These are phyloP conservation scores for Oxyteleia sp. DNA, from an alignment of 2,888 invertebrate genomes.

Conservation along the genomic window DNA sequence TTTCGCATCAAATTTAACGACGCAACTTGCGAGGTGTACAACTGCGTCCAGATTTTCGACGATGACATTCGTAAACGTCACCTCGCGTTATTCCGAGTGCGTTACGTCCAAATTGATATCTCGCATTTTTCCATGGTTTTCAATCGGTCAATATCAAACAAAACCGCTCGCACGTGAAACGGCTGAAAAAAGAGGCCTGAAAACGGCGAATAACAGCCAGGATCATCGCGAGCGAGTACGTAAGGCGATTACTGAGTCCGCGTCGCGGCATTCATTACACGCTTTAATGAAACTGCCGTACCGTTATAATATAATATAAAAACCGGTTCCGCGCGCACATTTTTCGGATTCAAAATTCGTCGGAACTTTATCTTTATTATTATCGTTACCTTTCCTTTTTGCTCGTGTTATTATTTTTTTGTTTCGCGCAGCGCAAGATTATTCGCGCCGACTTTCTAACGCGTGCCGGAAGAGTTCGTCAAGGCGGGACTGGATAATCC, in stretches of 20 bases:
- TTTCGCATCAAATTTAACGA: neutral
- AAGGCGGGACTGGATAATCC: slow-evolving; percentile 27
- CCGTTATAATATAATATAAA: slow-evolving; percentile 66
- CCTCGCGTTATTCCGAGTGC: slow-evolving; percentile 17
- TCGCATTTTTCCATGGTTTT: slow-evolving; percentile 11
- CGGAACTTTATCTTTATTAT: slow-evolving; percentile 49
- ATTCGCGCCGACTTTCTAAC: slow-evolving; percentile 33
- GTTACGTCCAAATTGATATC: slow-evolving; percentile 27
- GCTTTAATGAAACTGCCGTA: slow-evolving; percentile 55
- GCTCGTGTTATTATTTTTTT: too few species aligned
- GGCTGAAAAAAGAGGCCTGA: slow-evolving; percentile 12
- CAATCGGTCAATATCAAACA: slow-evolving; percentile 43
- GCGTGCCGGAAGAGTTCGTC: slow-evolving; percentile 41
- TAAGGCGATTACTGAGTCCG: slow-evolving; percentile 39
- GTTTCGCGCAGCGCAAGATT: slow-evolving; percentile 1
- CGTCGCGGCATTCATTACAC: slow-evolving; percentile 38
- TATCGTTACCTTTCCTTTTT: slow-evolving; percentile 1
- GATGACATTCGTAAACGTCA: slow-evolving; percentile 43
- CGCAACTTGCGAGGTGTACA: slow-evolving; percentile 14
- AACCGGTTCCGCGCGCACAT: slow-evolving; percentile 47
- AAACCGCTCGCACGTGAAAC: slow-evolving; percentile 21
- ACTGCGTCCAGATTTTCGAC: slow-evolving; percentile 21
- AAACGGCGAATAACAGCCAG: slow-evolving; percentile 19
- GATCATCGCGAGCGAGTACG: slow-evolving; percentile 41
- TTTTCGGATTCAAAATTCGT: slow-evolving; percentile 48